phyloP scores from a whole-genome alignment of 1,140 invertebrate species.

The Metaphire vulgaris region DNA sequence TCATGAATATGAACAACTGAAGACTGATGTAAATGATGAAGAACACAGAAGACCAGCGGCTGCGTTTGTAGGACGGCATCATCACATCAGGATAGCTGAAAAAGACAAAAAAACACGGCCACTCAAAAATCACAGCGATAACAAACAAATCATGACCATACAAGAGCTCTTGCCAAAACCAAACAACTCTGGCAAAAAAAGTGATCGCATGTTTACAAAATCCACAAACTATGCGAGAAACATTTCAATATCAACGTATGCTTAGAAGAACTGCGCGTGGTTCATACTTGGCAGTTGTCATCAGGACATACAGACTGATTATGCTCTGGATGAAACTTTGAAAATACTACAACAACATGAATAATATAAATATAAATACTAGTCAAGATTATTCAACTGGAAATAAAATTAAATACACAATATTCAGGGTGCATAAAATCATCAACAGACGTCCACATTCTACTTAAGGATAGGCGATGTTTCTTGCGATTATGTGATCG shows the following conservation, averaged over 20 bases:
- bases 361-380: background rate
- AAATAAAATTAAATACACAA: background rate
- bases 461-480: background rate
- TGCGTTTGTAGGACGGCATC: constrained; percentile 79
- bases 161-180: no score
- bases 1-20: constrained; percentile 82
- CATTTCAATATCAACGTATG: constrained; percentile 1
- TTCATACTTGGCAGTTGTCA: constrained; percentile 85
- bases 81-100: constrained; percentile 82
- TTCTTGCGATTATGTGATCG: background rate
- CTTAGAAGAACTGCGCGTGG: constrained; percentile 2
- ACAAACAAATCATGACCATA: background rate
- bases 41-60: constrained; percentile 74
- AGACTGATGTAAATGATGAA: constrained; percentile 79
- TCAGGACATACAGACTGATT: constrained; percentile 78
- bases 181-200: no score
- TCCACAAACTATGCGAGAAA: no score
- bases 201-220: no score
- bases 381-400: background rate
- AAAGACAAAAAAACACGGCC: constrained; percentile 36
- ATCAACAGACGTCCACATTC: background rate
- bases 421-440: background rate
- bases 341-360: constrained; percentile 58
- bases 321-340: constrained; percentile 71
- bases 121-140: background rate